Conservation (phyloP, 2,113 vertebrate species). For the Lichenostomus cassidix region DNA sequence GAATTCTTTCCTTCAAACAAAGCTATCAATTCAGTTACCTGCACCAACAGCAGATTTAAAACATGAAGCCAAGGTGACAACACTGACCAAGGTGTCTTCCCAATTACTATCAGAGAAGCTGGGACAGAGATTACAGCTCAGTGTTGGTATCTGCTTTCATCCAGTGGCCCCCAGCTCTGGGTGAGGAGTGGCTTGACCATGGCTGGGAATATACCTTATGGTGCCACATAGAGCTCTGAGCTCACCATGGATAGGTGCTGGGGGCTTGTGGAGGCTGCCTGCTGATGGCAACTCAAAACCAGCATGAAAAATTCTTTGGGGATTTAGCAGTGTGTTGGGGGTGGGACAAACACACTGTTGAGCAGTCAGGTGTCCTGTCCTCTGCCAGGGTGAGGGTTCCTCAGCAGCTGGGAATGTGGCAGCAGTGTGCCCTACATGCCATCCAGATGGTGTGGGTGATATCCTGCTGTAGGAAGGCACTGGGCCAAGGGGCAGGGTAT, state of each 20-base stretch:
- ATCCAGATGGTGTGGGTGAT: too few relatives aligned
- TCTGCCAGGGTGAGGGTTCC: neutral
- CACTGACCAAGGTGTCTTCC: neutral
- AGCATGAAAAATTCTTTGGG: neutral
- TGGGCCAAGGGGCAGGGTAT: neutral
- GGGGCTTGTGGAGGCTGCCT: neutral
- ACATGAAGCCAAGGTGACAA: neutral
- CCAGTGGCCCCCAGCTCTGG: neutral
- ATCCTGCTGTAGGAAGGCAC: neutral
- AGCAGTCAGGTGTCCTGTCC: neutral
- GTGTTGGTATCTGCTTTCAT: neutral
- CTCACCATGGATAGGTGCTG: neutral
- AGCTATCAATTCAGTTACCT: neutral
- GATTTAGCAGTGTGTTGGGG: neutral
- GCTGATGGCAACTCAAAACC: neutral
- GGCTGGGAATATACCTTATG: neutral
- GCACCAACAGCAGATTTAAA: neutral
- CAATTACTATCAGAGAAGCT: too few relatives aligned
- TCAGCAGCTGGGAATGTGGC: neutral
- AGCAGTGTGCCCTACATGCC: neutral
- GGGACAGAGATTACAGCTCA: neutral
- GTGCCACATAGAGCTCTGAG: neutral
- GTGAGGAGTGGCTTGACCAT: neutral
- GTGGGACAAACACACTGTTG: neutral
- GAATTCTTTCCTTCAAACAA: neutral